Evolutionary conservation across 2,888 invertebrate species (phyloP), one percentile per base, ranked within the genome.

Genomic region (Tiliacea citrago): DNA sequence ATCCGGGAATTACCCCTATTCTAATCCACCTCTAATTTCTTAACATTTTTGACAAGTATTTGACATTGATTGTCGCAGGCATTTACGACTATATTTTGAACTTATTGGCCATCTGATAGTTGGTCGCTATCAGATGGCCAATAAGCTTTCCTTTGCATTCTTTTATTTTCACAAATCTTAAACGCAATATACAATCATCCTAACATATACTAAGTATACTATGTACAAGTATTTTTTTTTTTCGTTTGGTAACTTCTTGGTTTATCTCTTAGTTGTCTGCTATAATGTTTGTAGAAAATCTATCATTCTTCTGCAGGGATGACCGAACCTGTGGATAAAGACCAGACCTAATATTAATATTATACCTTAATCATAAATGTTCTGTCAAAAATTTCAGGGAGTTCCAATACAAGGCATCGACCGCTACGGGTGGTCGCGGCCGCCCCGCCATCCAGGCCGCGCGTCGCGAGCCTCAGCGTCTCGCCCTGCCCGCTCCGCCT

Each of bases 381-480:
- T 21, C 45, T 0, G 8, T 18, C 0, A 42, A 47, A 5, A 1
- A 24, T 75, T 77, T 7, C 92, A 96, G 96, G 39, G 96, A 96
- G 92, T 96, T 96, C 92, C 94, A 96, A 53, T 82, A 88, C 71
- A 93, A 93, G 29, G 90, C 93, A 0, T 66, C 87, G 39, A n/a
- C 66, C 2, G 75, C 57, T 7, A 75, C 73, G 18, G 62, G 42
- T 6, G 65, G 49, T 0, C 77, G 73, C 1, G 53, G 71, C 0
- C 87, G 84, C 18, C 71, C 67, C 57, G 86, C 87, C 47, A 49
- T 88, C 42, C 77, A 75, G 75, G 72, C 81, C 29, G 60, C 86
- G 29, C 70, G 81, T 61, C 82, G 81, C 85, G 79, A 83, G 79
- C 81, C 83, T 73, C 83, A 86, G 89, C 88, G 81, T 85, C 84